Conservation (phyloP, 1,140 invertebrate genomes). For the Lerema accius region DNA sequence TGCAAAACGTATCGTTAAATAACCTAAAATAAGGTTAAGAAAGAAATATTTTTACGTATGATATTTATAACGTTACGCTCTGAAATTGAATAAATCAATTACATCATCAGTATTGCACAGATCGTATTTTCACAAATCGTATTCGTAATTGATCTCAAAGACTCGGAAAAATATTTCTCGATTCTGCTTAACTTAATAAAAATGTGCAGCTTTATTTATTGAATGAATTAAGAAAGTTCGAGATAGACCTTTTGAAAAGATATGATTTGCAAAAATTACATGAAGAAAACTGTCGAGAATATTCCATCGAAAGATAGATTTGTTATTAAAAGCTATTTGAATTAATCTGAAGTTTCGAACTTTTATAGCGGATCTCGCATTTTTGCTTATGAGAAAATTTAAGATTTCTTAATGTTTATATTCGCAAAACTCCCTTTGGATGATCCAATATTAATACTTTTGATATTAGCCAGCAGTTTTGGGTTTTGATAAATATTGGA, state of each 20-base stretch:
- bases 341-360: slow-evolving; percentile 11
- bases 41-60: no score
- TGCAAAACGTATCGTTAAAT: no score
- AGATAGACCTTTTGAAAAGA: neutral
- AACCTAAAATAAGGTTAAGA: no score
- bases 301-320: neutral
- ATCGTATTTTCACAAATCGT: no score
- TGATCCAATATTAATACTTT: slow-evolving; percentile 6
- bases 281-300: neutral
- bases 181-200: no score
- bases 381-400: slow-evolving; percentile 7
- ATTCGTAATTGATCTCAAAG: no score
- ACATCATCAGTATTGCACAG: no score
- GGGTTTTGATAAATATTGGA: slow-evolving; percentile 7
- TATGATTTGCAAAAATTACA: slow-evolving; percentile 5
- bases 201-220: neutral
- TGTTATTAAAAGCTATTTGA: slow-evolving; percentile 8
- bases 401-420: slow-evolving; percentile 1
- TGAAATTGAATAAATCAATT: no score
- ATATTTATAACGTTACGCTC: no score
- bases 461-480: slow-evolving; percentile 1
- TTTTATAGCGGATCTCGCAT: slow-evolving; percentile 4
- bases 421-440: slow-evolving; percentile 6
- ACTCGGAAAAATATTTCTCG: no score
- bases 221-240: neutral